These are phyloP conservation scores for Chloroceryle amazona DNA, from an alignment of 2,797 vertebrate genomes.

Conservation along the genomic window DNA sequence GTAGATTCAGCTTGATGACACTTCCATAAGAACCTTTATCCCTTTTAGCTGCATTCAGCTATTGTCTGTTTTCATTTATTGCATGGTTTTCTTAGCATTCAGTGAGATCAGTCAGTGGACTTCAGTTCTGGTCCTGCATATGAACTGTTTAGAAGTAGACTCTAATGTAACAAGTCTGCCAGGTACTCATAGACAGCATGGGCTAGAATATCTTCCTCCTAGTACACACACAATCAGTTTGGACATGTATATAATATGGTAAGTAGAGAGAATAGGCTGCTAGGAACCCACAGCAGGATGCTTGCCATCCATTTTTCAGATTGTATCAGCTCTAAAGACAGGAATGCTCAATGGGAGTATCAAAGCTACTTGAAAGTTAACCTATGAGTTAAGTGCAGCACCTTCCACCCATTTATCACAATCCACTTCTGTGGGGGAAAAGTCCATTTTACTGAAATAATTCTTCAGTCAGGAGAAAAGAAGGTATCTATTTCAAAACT, in stretches of 20 bases:
- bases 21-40: background rate
- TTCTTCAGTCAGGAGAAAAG: background rate
- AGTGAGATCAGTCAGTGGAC: background rate
- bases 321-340: background rate
- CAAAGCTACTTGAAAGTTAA: background rate
- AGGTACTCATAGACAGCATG: background rate
- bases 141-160: background rate
- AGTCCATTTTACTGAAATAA: conserved; percentile 23
- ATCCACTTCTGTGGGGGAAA: background rate
- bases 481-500: conserved; percentile 26
- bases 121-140: background rate
- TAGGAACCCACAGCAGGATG: background rate
- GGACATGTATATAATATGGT: rapidly evolving
- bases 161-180: background rate
- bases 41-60: background rate
- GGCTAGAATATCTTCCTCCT: background rate
- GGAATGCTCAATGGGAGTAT: background rate
- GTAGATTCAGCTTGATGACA: background rate
- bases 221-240: background rate
- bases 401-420: background rate
- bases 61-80: background rate
- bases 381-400: background rate
- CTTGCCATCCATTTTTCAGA: background rate
- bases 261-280: background rate
- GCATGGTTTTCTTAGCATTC: background rate